Conservation (phyloP, 2,797 vertebrate genomes). For the Spea hammondii region DNA sequence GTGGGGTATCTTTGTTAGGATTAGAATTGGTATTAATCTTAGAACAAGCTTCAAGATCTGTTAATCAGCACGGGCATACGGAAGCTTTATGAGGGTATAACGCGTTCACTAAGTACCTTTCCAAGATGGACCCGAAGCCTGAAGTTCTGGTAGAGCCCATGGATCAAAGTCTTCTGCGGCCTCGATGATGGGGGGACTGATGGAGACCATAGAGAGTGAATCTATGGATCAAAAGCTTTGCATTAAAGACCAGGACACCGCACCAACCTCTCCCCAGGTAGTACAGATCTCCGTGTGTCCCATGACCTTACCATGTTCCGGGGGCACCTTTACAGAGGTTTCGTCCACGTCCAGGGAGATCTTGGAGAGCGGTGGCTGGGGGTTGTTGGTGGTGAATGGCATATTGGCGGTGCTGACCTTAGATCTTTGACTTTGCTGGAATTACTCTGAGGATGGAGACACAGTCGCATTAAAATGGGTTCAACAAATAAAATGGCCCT, state of each 20-base stretch:
- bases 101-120: constrained; percentile 24
- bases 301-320: constrained; percentile 20
- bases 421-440: neutral
- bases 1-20: no score
- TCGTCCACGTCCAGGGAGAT: constrained; percentile 10
- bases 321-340: constrained; percentile 1
- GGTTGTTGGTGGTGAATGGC: constrained; percentile 44
- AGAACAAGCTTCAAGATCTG: no score
- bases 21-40: no score
- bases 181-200: neutral
- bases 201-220: neutral
- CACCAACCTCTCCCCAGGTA: neutral
- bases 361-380: constrained; percentile 25
- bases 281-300: no score
- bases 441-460: no score
- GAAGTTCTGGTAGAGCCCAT: constrained; percentile 47
- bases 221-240: constrained; percentile 10
- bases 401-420: constrained; percentile 29
- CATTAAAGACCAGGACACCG: neutral
- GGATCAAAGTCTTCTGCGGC: constrained; percentile 30
- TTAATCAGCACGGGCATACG: no score
- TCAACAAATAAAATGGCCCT: no score
- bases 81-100: no score
- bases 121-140: constrained; percentile 41
- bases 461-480: no score